Evolutionary conservation across 2,797 vertebrate genomes (phyloP), one percentile per base, ranked within the genome.

Genomic region (Cossypha caffra): DNA sequence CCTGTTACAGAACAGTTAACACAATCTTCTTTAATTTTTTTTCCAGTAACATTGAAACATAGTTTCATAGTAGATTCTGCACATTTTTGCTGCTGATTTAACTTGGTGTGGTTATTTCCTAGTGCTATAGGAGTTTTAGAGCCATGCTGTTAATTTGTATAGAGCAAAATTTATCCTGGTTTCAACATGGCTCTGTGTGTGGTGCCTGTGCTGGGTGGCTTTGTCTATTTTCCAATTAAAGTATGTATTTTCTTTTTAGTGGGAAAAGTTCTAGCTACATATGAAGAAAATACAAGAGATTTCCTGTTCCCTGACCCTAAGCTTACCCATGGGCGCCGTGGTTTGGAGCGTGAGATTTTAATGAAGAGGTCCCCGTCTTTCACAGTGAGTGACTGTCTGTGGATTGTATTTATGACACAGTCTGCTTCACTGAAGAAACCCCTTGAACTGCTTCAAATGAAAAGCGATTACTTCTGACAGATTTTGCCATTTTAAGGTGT

Each of bases 251-350:
- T 94, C 93, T 95, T 98, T 98, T 95, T 95, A 99, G 99, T 98
- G 93, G 98, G 98, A 94, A 98, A 99, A 97, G 98, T 98, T 95
- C 93, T 99, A 72, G 99, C 99, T 81, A 98, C 97, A 0, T 98
- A 99, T 95, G 98, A 98, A 96, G 98, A 98, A 97, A 98, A 98
- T 97, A 99, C 98, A 96, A 98, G 98, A 98, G 98, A 98, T 90
- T 99, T 99, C 97, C 98, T 99, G 97, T 99, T 99, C 91, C 99
- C 99, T 77, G 98, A 98, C 95, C 98, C 98, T 93, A 98, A 97
- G 88, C 97, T 98, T 94, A 97, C 97, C 90, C 94, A 95, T 78
- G 97, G 98, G 92, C 97, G 96, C 90, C 96, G 95, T 90, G 98
- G 97, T 93, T 97, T 97, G 93, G 98, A 98, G 92, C 98, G 98